Percentiles rank a stretch among this genome's conserved stretches.
Evolutionary conservation across 2,797 vertebrate species (phyloP).

Genomic region (Phalloptychus januarius): DNA sequence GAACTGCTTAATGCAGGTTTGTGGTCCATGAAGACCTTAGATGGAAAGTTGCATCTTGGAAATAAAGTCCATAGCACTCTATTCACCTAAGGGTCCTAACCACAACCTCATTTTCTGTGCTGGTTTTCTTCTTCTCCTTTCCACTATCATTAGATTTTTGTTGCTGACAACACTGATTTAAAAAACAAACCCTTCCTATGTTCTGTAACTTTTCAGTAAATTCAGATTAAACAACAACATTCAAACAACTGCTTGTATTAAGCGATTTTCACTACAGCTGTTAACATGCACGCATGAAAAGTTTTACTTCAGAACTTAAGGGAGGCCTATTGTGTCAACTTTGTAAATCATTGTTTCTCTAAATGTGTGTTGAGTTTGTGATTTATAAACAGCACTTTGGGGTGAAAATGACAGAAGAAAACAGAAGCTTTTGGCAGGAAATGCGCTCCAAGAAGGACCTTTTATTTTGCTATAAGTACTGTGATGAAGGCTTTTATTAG

Average conservation of each 20-base stretch:
- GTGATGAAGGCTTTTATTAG: conserved; percentile 53
- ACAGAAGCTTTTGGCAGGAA: conserved; percentile 50
- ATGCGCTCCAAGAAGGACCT: conserved; percentile 27
- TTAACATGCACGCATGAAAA: not conserved
- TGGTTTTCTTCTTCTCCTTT: not conserved
- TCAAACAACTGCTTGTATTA: not conserved
- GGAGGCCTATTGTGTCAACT: conserved; percentile 12
- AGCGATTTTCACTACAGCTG: not conserved
- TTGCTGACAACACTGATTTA: not conserved
- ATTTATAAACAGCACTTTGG: conserved; percentile 59
- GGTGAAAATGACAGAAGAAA: conserved; percentile 43
- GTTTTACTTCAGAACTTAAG: conserved; percentile 6
- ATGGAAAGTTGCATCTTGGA: not conserved
- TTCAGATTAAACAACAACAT: not conserved
- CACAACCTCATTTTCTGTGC: not conserved
- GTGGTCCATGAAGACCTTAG: not conserved
- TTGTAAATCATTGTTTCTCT: conserved; percentile 14
- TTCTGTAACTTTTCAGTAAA: not conserved
- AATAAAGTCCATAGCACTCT: not conserved
- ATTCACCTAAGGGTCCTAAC: not conserved
- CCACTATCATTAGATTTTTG: not conserved
- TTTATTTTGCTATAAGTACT: conserved; percentile 46
- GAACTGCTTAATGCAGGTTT: not conserved
- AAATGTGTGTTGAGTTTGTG: conserved; percentile 52
- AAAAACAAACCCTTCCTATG: not conserved